These are phyloP conservation scores for Stylophora pistillata DNA, from an alignment of 64 coral and sea anemone genomes.

Conservation along the genomic window DNA sequence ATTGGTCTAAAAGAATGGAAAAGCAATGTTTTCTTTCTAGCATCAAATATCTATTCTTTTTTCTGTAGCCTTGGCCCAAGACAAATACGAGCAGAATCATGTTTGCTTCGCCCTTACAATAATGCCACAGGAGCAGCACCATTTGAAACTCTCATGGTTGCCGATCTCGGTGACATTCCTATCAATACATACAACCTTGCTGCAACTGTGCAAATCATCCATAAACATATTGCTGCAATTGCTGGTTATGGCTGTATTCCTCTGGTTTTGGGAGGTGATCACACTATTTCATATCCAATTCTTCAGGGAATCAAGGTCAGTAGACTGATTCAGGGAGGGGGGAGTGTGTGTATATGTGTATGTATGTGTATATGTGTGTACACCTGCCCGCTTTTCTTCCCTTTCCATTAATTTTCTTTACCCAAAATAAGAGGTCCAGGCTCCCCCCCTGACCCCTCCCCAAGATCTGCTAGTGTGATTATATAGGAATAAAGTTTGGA, in stretches of 20 bases:
- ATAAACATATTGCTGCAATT: conserved; percentile 56
- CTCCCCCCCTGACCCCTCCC: too few relatives aligned
- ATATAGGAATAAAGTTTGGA: too few relatives aligned
- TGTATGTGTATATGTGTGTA: too few relatives aligned
- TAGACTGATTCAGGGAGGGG: neutral
- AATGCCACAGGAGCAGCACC: conserved; percentile 72
- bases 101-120: conserved; percentile 81
- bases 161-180: conserved; percentile 90
- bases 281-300: conserved; percentile 82
- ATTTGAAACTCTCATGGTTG: conserved; percentile 92
- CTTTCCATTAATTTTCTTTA: too few relatives aligned
- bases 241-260: conserved; percentile 63
- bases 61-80: conserved; percentile 72
- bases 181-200: conserved; percentile 68
- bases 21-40: neutral
- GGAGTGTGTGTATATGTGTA: too few relatives aligned
- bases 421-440: too few relatives aligned
- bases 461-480: too few relatives aligned
- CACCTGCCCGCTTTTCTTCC: too few relatives aligned
- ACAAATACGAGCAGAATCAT: conserved; percentile 86
- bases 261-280: conserved; percentile 69
- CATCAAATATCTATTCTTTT: neutral
- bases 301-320: conserved; percentile 77
- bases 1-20: too few relatives aligned
- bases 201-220: conserved; percentile 47